Evolutionary conservation across 1,140 invertebrate species (phyloP), one percentile per base, ranked within the genome.

Genomic region (Eumaeus atala): DNA sequence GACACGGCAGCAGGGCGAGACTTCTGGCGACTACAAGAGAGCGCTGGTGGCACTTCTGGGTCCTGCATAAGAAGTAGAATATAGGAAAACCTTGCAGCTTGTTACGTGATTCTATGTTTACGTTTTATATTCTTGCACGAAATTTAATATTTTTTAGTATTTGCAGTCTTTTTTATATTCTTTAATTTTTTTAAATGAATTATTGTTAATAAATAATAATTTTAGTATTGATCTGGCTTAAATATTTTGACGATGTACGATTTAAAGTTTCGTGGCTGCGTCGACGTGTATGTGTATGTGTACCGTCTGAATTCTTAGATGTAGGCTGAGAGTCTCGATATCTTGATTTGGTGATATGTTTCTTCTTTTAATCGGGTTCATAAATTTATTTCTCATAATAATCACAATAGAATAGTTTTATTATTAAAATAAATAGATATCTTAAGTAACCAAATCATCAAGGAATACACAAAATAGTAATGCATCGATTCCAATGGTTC

Each of bases 11-110:
- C 89, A 93, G 89, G 89, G 89, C 58, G 93, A 94, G 72, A 93
- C 92, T 8, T 92, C 92, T 18, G 93, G 93, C 1, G 93, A 94
- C 77, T 94, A 93, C 86, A 93, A 92, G 74, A 84, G 88, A 34
- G 89, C 92, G 3, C 78, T 94, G 37, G 77, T 93, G 14, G 90
- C 91, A 5, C 74, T 94, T 3, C 84, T 93, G 55, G 88, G 77
- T 28, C 78, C 81, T 0, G 78, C 70, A 10, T 83, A 74, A 60
- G 50, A 10, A 16, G 14, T 14, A 6, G n/a, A 28, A 34, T 14
- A 7, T 6, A 21, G 1, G 11, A 50, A n/a, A 50, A 12, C 18
- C 14, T 1, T 4, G 36, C 51, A 28, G 51, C 51, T 38, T n/a
- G 21, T 12, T 12, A n/a, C n/a, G n/a, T n/a, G 17, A 12, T 49